Base-by-base conservation (phyloP, 2,113 vertebrate species). In the Nothocercus nigrocapillus region DNA sequence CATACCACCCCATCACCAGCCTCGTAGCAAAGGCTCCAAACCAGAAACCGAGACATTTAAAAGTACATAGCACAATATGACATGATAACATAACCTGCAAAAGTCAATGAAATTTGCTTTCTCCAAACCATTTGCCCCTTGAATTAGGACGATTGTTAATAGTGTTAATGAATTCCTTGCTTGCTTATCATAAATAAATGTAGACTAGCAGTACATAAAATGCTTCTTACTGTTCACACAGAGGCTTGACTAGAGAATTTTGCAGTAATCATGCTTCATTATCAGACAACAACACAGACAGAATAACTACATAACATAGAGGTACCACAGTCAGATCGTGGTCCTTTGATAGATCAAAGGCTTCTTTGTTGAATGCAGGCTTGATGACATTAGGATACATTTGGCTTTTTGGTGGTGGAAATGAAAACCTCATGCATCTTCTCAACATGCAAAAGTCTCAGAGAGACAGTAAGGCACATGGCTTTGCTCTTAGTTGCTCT, bases 161-260 rank as follows among this genome's bases (percentile, higher is more conserved):
- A 56, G 1, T 0, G 1, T 10, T 45, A 20, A 54, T 58, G 69
- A 89, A 61, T 3, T 18, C 13, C 72, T 81, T 27, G 5, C 10
- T 66, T 70, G 14, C 38, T 91, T 64, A 56, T 66, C 9, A 2
- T 5, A 59, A 54, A 28, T 20, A 36, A 53, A 27, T 0, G 1
- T 0, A 67, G 6, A 61, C 32, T 6, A 67, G 56, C 30, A 1
- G 3, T 1, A 72, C 3, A 8, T 0, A 1, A 68, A 69, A n/a
- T 8, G 17, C 20, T 28, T 21, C 15, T 42, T 36, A 25, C 6
- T n/a, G 59, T 15, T 82, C 32, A 11, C 17, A 49, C 62, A 34
- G 34, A 34, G 75, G 0, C n/a, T n/a, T 9, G n/a, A 7, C 17
- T 2, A 6, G 7, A 20, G 11, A 70, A 19, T 70, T 70, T 51